Evolutionary conservation across 2,797 vertebrate species (phyloP).

Genomic region (Triplophysa yarkandensis): DNA sequence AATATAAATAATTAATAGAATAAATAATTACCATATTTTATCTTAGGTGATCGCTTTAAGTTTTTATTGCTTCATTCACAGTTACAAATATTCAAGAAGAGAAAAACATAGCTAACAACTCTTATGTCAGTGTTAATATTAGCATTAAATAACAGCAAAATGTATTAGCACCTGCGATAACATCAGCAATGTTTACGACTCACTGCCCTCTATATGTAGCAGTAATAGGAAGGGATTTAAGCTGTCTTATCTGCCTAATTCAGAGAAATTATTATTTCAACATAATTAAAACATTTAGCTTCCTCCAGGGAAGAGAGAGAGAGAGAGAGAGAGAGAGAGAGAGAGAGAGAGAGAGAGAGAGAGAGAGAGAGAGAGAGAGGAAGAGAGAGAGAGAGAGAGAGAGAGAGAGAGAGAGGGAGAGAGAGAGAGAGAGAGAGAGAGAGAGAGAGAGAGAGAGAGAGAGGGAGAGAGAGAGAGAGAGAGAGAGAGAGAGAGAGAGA

Average conservation of each 20-base stretch:
- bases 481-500: slow-evolving; percentile 14
- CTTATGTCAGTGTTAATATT: slow-evolving; percentile 5
- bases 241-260: slow-evolving; percentile 34
- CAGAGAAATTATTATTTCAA: slow-evolving; percentile 29
- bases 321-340: not conserved
- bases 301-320: slow-evolving; percentile 21
- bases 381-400: slow-evolving; percentile 16
- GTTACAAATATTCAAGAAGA: not conserved
- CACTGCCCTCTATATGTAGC: slow-evolving; percentile 34
- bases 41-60: too few relatives aligned
- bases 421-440: too few relatives aligned
- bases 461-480: slow-evolving; percentile 13
- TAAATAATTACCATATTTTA: too few relatives aligned
- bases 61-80: too few relatives aligned
- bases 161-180: slow-evolving; percentile 16
- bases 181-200: slow-evolving; percentile 52
- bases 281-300: slow-evolving; percentile 34
- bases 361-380: too few relatives aligned
- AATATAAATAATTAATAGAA: too few relatives aligned
- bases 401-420: slow-evolving; percentile 15
- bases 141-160: slow-evolving; percentile 13
- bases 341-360: too few relatives aligned
- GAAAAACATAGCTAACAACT: not conserved
- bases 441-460: slow-evolving; percentile 9
- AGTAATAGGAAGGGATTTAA: slow-evolving; percentile 29